Evolutionary conservation across 2,113 vertebrate genomes (phyloP), one percentile per base, ranked within the genome.

Genomic region (Chionis minor): DNA sequence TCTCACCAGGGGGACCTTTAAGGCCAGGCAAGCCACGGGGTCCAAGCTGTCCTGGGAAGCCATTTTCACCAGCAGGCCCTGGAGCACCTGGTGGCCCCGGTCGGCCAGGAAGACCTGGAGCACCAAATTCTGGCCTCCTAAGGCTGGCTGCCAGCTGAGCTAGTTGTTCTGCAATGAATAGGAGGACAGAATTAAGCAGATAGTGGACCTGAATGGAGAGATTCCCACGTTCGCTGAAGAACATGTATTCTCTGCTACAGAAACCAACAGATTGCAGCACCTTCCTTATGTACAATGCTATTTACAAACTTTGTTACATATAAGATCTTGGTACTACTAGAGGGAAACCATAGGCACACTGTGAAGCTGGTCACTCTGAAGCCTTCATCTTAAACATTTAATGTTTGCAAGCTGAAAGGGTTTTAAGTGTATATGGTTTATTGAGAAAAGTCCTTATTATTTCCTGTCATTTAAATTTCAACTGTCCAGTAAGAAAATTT

Each of bases 101-200:
- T 83, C 89, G 98, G 44, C 99, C 99, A 67, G 99, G 99, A 75
- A 99, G 98, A 59, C 99, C 99, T 12, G 98, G 98, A 69, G 97
- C 98, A 6, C 99, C 99, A 12, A 98, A 98, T 97, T 99, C 99
- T 9, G 99, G 99, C 92, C 99, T 98, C 94, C 98, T 98, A 65
- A 99, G 98, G 92, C 99, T 99, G 90, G 99, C 99, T 86, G 99
- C 99, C 97, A 99, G 98, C 97, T 99, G 99, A 78, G 99, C 99
- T 92, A 99, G 95, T 96, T 99, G 99, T 96, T 99, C 99, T 99
- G 96, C 97, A 98, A 93, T 6, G 79, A 54, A 91, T 69, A 78
- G 51, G 69, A 90, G 32, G 40, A 65, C 62, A 77, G 28, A 45
- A 67, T 63, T 81, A 40, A 63, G 56, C 81, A 73, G 26, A 8